Conservation (phyloP, 2,113 vertebrate genomes). For the Calypte anna region DNA sequence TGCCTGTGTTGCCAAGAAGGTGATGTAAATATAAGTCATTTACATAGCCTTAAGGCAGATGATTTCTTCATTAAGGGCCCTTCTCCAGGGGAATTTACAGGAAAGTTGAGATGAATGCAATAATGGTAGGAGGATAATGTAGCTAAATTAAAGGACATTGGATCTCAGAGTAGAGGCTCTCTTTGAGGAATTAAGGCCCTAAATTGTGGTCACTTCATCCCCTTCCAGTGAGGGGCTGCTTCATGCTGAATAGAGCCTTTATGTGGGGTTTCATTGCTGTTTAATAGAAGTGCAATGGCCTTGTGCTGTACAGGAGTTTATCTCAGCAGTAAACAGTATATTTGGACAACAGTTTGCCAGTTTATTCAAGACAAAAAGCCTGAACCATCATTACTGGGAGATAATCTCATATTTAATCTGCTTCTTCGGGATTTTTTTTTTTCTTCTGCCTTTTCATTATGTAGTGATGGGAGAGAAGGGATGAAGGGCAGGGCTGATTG, state of each 20-base stretch:
- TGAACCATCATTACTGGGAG: too few relatives aligned
- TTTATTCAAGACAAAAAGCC: background rate
- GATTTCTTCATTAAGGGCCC: slow-evolving; percentile 58
- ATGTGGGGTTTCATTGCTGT: background rate
- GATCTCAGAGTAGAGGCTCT: background rate
- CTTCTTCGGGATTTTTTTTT: background rate
- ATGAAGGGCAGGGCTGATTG: background rate
- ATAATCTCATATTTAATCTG: too few relatives aligned
- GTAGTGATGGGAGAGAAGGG: background rate
- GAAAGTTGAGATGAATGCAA: background rate
- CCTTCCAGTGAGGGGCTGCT: background rate
- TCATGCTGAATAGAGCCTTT: background rate
- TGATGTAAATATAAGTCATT: slow-evolving; percentile 29
- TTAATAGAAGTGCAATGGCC: background rate
- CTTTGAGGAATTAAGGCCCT: background rate
- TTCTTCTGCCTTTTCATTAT: background rate
- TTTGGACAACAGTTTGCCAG: background rate
- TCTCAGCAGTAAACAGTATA: fast-evolving
- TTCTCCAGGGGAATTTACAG: slow-evolving; percentile 36
- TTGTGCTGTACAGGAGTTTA: fast-evolving
- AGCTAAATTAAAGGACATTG: background rate
- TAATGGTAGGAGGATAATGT: background rate
- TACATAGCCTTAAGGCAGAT: slow-evolving; percentile 20
- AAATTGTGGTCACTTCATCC: background rate
- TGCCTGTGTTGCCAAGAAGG: slow-evolving; percentile 7